phyloP scores from a whole-genome alignment of 2,888 invertebrate species.

The Anticlea derivata region DNA sequence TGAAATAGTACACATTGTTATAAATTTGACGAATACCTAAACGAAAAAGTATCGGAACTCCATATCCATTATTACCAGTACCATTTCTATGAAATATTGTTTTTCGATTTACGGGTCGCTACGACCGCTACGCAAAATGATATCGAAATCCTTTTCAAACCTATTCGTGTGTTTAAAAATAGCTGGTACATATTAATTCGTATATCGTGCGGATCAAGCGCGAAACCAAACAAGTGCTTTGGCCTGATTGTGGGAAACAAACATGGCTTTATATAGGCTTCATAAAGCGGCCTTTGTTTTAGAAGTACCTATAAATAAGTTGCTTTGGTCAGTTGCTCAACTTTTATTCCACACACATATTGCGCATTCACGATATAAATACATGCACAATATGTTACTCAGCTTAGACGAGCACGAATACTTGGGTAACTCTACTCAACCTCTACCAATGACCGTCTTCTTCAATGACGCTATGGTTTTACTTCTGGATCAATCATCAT shows the following conservation, averaged over 20 bases:
- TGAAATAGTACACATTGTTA: no score
- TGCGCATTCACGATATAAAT: no score
- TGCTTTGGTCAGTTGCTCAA: no score
- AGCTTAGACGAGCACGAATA: no score
- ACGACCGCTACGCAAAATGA: conserved; percentile 18
- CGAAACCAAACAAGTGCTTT: conserved; percentile 25
- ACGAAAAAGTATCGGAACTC: conserved; percentile 15
- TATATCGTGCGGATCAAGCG: conserved; percentile 20
- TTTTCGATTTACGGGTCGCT: conserved; percentile 21
- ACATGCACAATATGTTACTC: no score
- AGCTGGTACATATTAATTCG: conserved; percentile 24
- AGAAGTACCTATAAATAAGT: not conserved
- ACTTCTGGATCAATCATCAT: no score
- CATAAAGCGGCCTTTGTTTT: conserved; percentile 7
- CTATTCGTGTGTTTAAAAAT: conserved; percentile 24
- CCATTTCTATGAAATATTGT: conserved; percentile 28
- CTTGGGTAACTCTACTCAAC: no score
- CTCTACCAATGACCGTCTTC: no score
- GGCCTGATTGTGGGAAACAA: conserved; percentile 20
- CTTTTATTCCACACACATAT: no score
- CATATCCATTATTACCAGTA: conserved; percentile 15
- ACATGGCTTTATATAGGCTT: conserved; percentile 13
- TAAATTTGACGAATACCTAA: no score
- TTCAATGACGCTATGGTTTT: no score
- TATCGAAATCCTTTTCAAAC: conserved; percentile 25